phyloP scores from a whole-genome alignment of 1,140 invertebrate species.

The Danaus melanippus region DNA sequence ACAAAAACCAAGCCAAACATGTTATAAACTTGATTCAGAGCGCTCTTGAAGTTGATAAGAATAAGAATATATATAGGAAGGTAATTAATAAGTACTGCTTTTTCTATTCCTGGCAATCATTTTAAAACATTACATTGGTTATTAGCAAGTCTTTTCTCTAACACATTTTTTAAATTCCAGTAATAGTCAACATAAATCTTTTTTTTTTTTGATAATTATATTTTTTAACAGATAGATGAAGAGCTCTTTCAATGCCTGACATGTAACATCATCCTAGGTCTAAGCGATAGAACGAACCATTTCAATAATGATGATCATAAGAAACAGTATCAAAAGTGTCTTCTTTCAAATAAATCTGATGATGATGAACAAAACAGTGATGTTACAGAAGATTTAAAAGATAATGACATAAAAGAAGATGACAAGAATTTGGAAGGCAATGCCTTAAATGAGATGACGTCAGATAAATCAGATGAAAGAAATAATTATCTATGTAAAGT shows the following conservation, averaged over 20 bases:
- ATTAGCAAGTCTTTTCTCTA: neutral
- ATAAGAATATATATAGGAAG: conserved; percentile 22
- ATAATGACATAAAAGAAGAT: neutral
- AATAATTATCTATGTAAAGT: too few species aligned
- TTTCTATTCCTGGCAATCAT: too few species aligned
- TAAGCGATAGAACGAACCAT: conserved; percentile 10
- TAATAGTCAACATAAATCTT: neutral
- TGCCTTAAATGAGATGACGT: too few species aligned
- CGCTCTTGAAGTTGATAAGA: conserved; percentile 14
- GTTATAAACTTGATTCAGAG: conserved; percentile 25
- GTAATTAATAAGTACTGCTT: conserved; percentile 8
- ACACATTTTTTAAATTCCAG: neutral
- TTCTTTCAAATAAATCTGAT: too few species aligned
- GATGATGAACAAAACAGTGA: too few species aligned
- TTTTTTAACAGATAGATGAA: conserved; percentile 18
- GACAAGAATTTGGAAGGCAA: too few species aligned
- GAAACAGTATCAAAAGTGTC: conserved; percentile 7
- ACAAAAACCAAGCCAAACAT: conserved; percentile 17
- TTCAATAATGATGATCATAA: conserved; percentile 16
- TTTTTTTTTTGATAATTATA: neutral
- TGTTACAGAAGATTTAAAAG: neutral
- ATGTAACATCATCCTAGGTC: conserved; percentile 13
- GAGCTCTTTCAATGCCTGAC: conserved; percentile 18
- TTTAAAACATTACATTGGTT: too few species aligned
- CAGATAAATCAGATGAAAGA: too few species aligned